Base-by-base conservation (phyloP, 2,113 vertebrate genomes). In the Talpa occidentalis region DNA sequence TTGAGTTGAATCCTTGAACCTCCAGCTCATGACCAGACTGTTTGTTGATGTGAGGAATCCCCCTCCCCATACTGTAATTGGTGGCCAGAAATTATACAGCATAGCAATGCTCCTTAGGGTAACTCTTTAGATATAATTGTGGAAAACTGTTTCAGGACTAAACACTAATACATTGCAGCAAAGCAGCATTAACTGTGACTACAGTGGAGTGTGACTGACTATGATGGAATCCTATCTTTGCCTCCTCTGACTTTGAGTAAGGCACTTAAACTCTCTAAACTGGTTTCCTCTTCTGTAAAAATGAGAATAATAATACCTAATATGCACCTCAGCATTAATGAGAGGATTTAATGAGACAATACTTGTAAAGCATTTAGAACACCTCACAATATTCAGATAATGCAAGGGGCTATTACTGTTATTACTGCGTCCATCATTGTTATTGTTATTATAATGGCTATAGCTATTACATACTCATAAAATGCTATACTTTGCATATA, bases 281-380 rank as follows among this genome's bases (percentile, higher is more conserved):
- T 2, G 49, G 10, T 89, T 80, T 62, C 26, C 42, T 73, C 14
- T 89, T 69, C 21, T 60, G 22, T 87, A n/a, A 72, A 86, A 80
- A 26, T 60, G 35, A 79, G 8, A 14, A 56, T 64, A 26, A 22
- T 80, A 88, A 78, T 93, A 42, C 2, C 52, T 42, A 22, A 40
- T 88, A 37, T 10, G 15, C 17, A 49, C 24, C 40, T 89, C 40
- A 40, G 28, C 30, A 79, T 73, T 14, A 24, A 81, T 52, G 7
- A 77, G 59, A 93, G 35, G 12, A 67, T 92, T 83, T 94, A 59
- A 47, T 94, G 72, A 88, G 15, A 70, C 10, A 52, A 19, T 69
- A 52, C 17, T n/a, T 85, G 6, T 80, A 79, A 94, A 85, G 15
- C 21, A 60, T 22, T 60, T 91, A 32, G 28, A 83, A 28, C 6